phyloP scores from a whole-genome alignment of 2,888 invertebrate genomes.

The Drosophila algonquin region DNA sequence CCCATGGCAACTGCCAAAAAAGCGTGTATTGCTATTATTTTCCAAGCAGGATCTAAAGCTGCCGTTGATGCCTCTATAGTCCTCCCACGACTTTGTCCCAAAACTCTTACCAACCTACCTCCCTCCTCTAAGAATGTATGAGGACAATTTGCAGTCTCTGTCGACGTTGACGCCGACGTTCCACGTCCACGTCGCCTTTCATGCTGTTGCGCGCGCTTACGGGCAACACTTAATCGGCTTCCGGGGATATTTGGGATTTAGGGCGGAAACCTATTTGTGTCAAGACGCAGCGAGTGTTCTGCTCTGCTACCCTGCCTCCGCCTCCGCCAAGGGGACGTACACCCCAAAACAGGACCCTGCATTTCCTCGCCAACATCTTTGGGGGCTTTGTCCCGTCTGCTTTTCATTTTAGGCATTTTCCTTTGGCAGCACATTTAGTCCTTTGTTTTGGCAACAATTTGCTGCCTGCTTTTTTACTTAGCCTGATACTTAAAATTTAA shows the following conservation, averaged over 20 bases:
- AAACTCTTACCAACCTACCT: not conserved
- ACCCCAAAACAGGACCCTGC: slow-evolving; percentile 9
- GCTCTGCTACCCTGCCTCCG: slow-evolving; percentile 27
- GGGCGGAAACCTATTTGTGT: slow-evolving; percentile 80
- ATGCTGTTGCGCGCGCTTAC: slow-evolving; percentile 74
- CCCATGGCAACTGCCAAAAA: slow-evolving; percentile 50
- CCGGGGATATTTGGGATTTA: slow-evolving; percentile 79
- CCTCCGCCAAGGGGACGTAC: slow-evolving; percentile 1
- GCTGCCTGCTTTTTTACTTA: slow-evolving; percentile 76
- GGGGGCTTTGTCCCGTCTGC: slow-evolving; percentile 49
- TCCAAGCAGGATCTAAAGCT: slow-evolving; percentile 33
- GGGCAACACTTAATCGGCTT: slow-evolving; percentile 80
- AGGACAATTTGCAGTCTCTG: slow-evolving; percentile 64
- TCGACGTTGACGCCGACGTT: slow-evolving; percentile 17
- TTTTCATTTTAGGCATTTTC: slow-evolving; percentile 72
- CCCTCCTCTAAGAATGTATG: slow-evolving; percentile 34
- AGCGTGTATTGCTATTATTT: slow-evolving; percentile 69
- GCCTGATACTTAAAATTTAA: slow-evolving; percentile 74
- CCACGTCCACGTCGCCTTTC: slow-evolving; percentile 41
- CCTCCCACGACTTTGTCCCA: slow-evolving; percentile 4
- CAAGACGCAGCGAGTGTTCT: slow-evolving; percentile 67
- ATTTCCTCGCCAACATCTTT: slow-evolving; percentile 4
- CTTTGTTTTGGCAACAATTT: slow-evolving; percentile 74
- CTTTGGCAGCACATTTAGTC: slow-evolving; percentile 60
- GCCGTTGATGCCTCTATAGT: slow-evolving; percentile 31